These are phyloP conservation scores for Dromiciops gliroides DNA, from an alignment of 2,113 vertebrate species.

Conservation along the genomic window DNA sequence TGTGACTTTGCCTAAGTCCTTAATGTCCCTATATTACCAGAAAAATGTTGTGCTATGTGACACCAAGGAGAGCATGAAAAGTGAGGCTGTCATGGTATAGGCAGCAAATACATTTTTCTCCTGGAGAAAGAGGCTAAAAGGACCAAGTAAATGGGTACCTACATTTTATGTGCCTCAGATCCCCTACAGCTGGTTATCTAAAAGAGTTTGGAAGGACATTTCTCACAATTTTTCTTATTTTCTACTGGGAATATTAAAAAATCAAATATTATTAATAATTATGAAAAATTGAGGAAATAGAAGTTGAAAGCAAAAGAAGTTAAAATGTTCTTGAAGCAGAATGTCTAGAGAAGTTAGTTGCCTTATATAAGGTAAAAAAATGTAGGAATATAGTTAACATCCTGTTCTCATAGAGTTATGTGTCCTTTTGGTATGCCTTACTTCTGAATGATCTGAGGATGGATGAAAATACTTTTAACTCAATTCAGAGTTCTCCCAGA, in stretches of 20 bases:
- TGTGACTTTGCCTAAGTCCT: constrained; percentile 22
- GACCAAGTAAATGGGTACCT: neutral
- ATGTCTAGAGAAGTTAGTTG: neutral
- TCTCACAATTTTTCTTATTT: neutral
- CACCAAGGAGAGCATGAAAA: neutral
- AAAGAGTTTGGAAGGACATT: neutral
- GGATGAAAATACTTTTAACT: neutral
- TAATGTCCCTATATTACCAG: neutral
- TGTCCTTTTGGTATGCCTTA: neutral
- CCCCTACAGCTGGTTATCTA: neutral
- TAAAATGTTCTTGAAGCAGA: neutral
- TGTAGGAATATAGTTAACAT: neutral
- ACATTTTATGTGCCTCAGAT: neutral
- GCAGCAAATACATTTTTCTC: constrained; percentile 9
- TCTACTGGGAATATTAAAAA: neutral
- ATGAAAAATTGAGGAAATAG: neutral
- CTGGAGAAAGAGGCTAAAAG: constrained; percentile 9
- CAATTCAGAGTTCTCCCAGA: neutral
- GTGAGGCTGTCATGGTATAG: neutral
- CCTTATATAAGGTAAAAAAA: too few species aligned
- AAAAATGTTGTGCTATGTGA: neutral
- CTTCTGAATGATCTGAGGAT: neutral
- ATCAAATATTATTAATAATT: neutral
- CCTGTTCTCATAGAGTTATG: neutral
- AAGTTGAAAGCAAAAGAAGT: neutral